Evolutionary conservation across 2,888 invertebrate species (phyloP).

Genomic region (Embidobia sp.): DNA sequence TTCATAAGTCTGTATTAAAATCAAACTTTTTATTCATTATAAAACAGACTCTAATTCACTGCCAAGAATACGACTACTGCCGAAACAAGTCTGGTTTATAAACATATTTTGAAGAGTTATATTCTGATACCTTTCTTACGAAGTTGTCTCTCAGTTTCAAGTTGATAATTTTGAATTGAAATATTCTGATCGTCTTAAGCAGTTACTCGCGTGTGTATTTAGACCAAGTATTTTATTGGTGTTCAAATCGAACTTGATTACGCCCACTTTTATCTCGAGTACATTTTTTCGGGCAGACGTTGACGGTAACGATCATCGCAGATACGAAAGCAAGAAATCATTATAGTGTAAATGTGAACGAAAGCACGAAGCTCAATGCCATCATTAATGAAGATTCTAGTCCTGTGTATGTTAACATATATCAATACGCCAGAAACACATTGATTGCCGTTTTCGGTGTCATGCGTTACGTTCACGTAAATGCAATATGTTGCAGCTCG

Average conservation of each 20-base stretch:
- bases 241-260: too few species aligned
- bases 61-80: slow-evolving; percentile 38
- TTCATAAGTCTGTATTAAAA: too few species aligned
- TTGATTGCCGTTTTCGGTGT: slow-evolving; percentile 16
- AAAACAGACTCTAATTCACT: too few species aligned
- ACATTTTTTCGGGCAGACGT: slow-evolving; percentile 24
- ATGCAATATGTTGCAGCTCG: slow-evolving; percentile 55
- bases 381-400: slow-evolving; percentile 56
- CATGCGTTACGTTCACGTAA: slow-evolving; percentile 19
- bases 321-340: slow-evolving; percentile 37
- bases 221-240: too few species aligned
- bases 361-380: slow-evolving; percentile 44
- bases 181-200: not conserved
- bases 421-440: slow-evolving; percentile 20
- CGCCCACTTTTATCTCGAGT: too few species aligned
- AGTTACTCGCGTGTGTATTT: too few species aligned
- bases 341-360: slow-evolving; percentile 47
- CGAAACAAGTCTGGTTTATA: slow-evolving; percentile 11
- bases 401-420: slow-evolving; percentile 47
- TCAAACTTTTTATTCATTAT: too few species aligned
- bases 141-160: too few species aligned
- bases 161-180: too few species aligned
- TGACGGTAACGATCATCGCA: slow-evolving; percentile 47
- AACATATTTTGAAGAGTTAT: slow-evolving; percentile 13
- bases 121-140: too few species aligned